Conservation (phyloP, 2,113 vertebrate genomes). For the Spilogale gracilis region DNA sequence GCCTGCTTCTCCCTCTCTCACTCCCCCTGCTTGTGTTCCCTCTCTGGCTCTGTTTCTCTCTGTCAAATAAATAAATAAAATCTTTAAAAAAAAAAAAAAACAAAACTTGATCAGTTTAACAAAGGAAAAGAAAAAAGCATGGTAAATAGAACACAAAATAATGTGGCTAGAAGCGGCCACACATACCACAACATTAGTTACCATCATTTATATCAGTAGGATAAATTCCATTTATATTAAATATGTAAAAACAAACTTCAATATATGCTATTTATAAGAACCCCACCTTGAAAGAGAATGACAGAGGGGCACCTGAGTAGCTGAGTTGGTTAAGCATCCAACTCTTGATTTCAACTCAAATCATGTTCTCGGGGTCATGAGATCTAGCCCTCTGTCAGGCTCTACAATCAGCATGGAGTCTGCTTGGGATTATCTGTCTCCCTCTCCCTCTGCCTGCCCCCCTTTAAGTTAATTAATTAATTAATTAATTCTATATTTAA, state of each 20-base stretch:
- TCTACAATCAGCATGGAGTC: neutral
- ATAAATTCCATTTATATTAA: neutral
- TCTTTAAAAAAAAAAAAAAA: too few relatives aligned
- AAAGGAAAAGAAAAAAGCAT: neutral
- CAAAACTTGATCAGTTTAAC: conserved; percentile 16
- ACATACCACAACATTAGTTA: neutral
- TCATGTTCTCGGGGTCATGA: neutral
- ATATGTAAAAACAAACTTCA: neutral
- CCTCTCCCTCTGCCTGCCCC: neutral
- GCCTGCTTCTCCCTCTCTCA: too few relatives aligned
- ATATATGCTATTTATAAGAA: neutral
- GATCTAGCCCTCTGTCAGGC: neutral
- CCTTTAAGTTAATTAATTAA: too few relatives aligned
- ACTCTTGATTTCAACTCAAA: neutral
- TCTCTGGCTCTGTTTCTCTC: too few relatives aligned
- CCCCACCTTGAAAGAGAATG: conserved; percentile 5
- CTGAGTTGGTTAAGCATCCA: too few relatives aligned
- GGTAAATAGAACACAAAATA: neutral
- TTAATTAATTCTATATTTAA: neutral
- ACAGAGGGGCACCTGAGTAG: neutral
- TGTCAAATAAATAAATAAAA: too few relatives aligned
- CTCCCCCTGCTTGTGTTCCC: too few relatives aligned
- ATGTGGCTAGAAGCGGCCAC: neutral
- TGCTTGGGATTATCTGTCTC: neutral
- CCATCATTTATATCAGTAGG: neutral